phyloP scores from a whole-genome alignment of 2,888 invertebrate species.

The Disparrhopalites patrizii region DNA sequence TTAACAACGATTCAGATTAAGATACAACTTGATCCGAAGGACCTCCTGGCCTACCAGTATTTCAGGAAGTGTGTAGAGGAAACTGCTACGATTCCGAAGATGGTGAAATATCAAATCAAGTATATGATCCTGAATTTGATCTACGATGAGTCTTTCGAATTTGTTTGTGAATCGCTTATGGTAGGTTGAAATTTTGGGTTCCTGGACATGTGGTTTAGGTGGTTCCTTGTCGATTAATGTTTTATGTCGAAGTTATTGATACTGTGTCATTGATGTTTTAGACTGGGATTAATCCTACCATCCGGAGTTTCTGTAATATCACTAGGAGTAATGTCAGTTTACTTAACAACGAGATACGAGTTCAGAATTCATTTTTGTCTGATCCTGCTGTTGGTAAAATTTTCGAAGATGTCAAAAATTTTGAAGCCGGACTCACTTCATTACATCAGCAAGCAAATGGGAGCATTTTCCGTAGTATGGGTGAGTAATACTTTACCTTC shows the following conservation, averaged over 20 bases:
- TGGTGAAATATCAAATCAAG: not conserved
- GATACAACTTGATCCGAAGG: not conserved
- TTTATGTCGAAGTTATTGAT: too few relatives aligned
- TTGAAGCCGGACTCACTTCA: not conserved
- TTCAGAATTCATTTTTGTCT: not conserved
- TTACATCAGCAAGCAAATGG: not conserved
- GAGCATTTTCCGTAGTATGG: not conserved
- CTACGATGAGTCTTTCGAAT: not conserved
- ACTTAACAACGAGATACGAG: not conserved
- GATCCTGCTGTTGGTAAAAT: not conserved
- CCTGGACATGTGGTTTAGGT: not conserved
- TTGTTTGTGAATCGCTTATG: not conserved
- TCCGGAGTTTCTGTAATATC: not conserved
- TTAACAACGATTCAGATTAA: not conserved
- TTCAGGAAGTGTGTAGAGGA: slow-evolving; percentile 2
- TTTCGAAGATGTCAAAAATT: not conserved
- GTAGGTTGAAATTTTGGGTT: not conserved
- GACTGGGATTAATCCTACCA: not conserved
- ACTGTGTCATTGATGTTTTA: not conserved
- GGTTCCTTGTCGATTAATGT: not conserved
- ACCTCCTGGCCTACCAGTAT: slow-evolving; percentile 1
- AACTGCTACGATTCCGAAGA: not conserved
- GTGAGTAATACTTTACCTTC: too few relatives aligned
- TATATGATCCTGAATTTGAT: not conserved
- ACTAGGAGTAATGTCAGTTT: not conserved